Conservation (phyloP, 2,113 vertebrate genomes). For the Macaca fascicularis region T2T-MFA8v1.1 NC_088378.1:138638501-138639000, state of each 20-base stretch:
- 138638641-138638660: not conserved
- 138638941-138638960: not conserved
- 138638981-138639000: not conserved
- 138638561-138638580: not conserved
- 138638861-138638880: not conserved
- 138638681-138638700: not conserved
- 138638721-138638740: not conserved
- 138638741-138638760: not conserved
- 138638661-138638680: not conserved
- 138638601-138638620: not conserved
- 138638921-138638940: too few species aligned
- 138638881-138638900: not conserved
- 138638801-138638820: not conserved
- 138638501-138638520: not conserved
- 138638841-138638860: rapidly evolving
- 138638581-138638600: not conserved
- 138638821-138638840: not conserved
- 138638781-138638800: not conserved
- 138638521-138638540: not conserved
- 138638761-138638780: not conserved
- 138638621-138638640: not conserved
- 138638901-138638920: not conserved
- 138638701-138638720: not conserved
- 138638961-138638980: not conserved
- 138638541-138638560: rapidly evolving